Base-by-base conservation (phyloP, 2,113 vertebrate species). In the Notechis scutatus region DNA sequence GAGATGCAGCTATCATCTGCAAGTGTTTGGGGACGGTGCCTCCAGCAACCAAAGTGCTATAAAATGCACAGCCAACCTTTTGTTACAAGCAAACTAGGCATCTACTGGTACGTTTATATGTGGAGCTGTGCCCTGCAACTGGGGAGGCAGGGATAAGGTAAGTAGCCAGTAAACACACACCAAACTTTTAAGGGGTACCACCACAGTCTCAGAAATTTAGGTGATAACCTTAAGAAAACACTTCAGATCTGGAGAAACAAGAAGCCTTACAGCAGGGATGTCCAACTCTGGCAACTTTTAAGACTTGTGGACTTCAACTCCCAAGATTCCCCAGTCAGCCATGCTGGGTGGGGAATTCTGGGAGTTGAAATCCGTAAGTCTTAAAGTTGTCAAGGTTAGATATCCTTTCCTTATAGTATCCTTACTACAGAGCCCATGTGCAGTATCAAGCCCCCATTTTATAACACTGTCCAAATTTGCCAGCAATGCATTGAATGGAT, bases 1-100 rank as follows among this genome's bases (percentile, higher is more conserved):
- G 97, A 98, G 98, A 96, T 11, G 95, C 97, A 97, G 98, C 98
- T 98, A 98, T 97, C 97, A 96, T 95, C 97, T 92, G 94, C 86
- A 92, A 64, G 98, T 98, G 98, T 98, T 97, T 94, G 98, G 98
- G 97, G 97, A 96, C 95, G 94, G 92, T 11, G 98, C 98, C 97
- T 94, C 93, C 92, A 96, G 97, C 97, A 50, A 95, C 96, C 92
- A 94, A 93, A 91, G 90, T 92, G 95, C 21, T 93, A 94, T 24
- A 93, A 93, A 95, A 95, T n/a, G 93, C 94, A 74, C 91, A 81
- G 92, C 91, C 95, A 96, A 91, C 61, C 94, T 56, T 94, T 93
- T 93, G 96, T 95, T 45, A 61, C 91, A 94, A 94, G 89, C 95
- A 64, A 91, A 92, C 87, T 95, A 95, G 95, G 8, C 26, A 29